phyloP scores from a whole-genome alignment of 2,797 vertebrate species.

The Taenioides sp. region DNA sequence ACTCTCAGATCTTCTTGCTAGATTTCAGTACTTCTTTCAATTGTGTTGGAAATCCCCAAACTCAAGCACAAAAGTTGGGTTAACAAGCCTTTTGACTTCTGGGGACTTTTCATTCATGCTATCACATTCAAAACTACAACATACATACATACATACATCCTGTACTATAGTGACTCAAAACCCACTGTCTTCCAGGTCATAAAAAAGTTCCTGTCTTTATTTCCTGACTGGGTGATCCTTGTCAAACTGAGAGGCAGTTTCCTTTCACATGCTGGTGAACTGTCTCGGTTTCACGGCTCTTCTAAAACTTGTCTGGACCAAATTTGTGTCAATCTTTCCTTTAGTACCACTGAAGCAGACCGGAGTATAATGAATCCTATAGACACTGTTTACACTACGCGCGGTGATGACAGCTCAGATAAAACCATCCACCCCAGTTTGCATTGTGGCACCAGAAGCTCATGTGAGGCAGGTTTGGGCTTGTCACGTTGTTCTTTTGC shows the following conservation, averaged over 20 bases:
- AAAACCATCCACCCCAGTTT: conserved; percentile 48
- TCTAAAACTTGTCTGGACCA: not conserved
- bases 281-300: not conserved
- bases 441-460: conserved; percentile 29
- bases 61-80: not conserved
- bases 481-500: not conserved
- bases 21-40: not conserved
- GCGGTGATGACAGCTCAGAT: conserved; percentile 26
- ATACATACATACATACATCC: not conserved
- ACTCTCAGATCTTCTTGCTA: not conserved
- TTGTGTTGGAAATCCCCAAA: not conserved
- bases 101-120: not conserved
- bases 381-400: conserved; percentile 1
- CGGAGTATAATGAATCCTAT: conserved; percentile 22
- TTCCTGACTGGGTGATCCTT: not conserved
- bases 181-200: not conserved
- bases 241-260: not conserved
- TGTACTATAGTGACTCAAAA: not conserved
- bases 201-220: not conserved
- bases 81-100: not conserved
- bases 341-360: conserved; percentile 15
- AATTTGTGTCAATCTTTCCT: conserved; percentile 23
- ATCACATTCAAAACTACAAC: not conserved
- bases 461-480: conserved; percentile 39
- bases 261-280: not conserved